Conservation (phyloP, 2,113 vertebrate species). For the Leptobrachium ailaonicum region DNA sequence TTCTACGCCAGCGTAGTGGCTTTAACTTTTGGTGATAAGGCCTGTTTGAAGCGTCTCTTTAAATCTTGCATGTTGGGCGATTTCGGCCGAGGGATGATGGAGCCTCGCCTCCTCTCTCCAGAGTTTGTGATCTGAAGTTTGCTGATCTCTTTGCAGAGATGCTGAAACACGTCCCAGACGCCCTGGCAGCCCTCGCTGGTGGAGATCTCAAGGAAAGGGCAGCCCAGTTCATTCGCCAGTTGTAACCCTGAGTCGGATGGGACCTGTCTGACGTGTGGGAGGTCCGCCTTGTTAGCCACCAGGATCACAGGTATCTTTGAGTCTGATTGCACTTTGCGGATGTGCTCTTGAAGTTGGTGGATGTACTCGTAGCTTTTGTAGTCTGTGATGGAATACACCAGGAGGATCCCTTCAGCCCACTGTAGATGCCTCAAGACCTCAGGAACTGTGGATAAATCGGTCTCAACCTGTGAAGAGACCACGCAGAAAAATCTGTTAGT, state of each 20-base stretch:
- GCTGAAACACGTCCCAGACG: slow-evolving; percentile 73
- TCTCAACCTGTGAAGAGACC: slow-evolving; percentile 60
- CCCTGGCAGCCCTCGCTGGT: slow-evolving; percentile 75
- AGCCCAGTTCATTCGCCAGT: slow-evolving; percentile 73
- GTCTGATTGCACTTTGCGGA: slow-evolving; percentile 71
- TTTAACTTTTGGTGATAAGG: slow-evolving; percentile 75
- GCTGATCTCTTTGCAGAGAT: slow-evolving; percentile 76
- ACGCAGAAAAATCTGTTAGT: background rate
- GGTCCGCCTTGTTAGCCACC: slow-evolving; percentile 78
- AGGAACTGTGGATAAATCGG: slow-evolving; percentile 55
- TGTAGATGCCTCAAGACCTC: slow-evolving; percentile 69
- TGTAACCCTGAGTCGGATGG: slow-evolving; percentile 67
- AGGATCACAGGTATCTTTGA: slow-evolving; percentile 69
- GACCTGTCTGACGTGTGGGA: slow-evolving; percentile 73
- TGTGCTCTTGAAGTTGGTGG: slow-evolving; percentile 69
- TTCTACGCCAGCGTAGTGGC: slow-evolving; percentile 29
- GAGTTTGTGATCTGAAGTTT: slow-evolving; percentile 58
- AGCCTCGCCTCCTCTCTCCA: slow-evolving; percentile 61
- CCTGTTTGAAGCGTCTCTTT: slow-evolving; percentile 81
- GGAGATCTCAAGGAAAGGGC: slow-evolving; percentile 75
- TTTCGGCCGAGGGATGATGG: slow-evolving; percentile 72
- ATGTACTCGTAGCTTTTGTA: slow-evolving; percentile 70
- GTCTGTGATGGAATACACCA: slow-evolving; percentile 80
- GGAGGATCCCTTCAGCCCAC: slow-evolving; percentile 79
- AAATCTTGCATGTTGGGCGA: slow-evolving; percentile 82